These are phyloP conservation scores for Porites lutea DNA, from an alignment of 64 coral and sea anemone species.

Conservation along the genomic window DNA sequence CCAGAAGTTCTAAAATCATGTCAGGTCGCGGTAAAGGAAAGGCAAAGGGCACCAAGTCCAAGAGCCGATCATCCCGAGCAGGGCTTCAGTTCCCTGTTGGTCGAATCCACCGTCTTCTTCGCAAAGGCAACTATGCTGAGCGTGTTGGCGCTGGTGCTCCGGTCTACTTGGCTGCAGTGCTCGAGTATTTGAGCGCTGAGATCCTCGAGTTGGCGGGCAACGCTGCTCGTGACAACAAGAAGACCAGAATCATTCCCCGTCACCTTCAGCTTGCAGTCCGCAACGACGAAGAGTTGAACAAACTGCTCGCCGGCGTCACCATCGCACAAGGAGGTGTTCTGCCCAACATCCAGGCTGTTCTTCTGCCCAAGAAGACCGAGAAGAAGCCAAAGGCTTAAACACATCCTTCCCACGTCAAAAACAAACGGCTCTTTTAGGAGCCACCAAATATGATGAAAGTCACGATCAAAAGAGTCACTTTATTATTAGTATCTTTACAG, in stretches of 20 bases:
- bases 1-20: no score
- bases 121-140: no score
- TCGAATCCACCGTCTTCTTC: no score
- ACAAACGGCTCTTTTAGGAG: constrained; percentile 16
- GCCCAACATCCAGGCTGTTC: constrained; percentile 15
- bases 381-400: constrained; percentile 22
- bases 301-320: constrained; percentile 2
- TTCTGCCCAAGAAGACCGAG: constrained; percentile 24
- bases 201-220: no score
- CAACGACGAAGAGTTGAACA: constrained; percentile 14
- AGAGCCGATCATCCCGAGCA: no score
- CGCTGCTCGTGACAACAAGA: no score
- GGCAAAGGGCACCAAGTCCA: no score
- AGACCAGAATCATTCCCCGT: constrained; percentile 32
- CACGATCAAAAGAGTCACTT: not conserved
- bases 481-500: no score
- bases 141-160: no score
- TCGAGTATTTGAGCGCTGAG: no score
- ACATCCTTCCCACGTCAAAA: not conserved
- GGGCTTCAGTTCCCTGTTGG: no score
- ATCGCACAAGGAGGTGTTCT: constrained; percentile 14
- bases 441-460: constrained; percentile 13
- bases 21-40: constrained; percentile 46
- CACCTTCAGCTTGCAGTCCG: not conserved
- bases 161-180: no score